Base-by-base conservation (phyloP, 2,888 invertebrate genomes). In the Lithodes maja region DNA sequence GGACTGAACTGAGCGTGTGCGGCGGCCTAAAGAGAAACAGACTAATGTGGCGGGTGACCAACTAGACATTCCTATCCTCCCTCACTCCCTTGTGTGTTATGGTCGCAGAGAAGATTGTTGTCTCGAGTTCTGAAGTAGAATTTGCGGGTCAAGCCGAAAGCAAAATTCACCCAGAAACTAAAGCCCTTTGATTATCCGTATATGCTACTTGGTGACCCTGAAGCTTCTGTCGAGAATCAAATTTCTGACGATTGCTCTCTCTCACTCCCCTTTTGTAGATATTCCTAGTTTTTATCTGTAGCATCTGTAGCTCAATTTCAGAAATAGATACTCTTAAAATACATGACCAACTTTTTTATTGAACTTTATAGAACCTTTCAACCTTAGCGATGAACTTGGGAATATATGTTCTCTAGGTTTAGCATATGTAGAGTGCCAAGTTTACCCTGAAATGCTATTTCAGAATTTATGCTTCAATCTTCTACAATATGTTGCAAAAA, bases 251-350 rank as follows among this genome's bases (percentile, higher is more conserved):
- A 49, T 55, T 84, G 33, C 75, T 84, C 50, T 78, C 77, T 61
- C 50, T 61, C 33, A 50, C 54, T 78, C 50, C 53, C 75, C 85
- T 54, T 85, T 77, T 77, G 77, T 77, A 55, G 61, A 54, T 68
- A 85, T 53, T 53, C 61, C 61, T 80, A 85, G 85, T 85, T 61
- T 61, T 61, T 61, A 80, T 79, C 80, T 85, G 85, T 85, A 85
- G 85, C 68, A 17, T 49, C 68, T 85, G 85, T 85, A 79, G 80
- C 79, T 85, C 85, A 79, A 79, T 79, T 85, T 79, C 85, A 79
- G 61, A 85, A 85, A 85, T 85, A 85, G 85, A 85, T 71, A 61
- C 79, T 55, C 85, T 69, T 85, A 79, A 79, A 85, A 85, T 85
- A 85, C 79, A 85, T 85, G 69, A 80, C 79, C 79, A 79, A 71